These are phyloP conservation scores for Diadophis punctatus DNA, from an alignment of 2,113 vertebrate genomes.

Conservation along the genomic window DNA sequence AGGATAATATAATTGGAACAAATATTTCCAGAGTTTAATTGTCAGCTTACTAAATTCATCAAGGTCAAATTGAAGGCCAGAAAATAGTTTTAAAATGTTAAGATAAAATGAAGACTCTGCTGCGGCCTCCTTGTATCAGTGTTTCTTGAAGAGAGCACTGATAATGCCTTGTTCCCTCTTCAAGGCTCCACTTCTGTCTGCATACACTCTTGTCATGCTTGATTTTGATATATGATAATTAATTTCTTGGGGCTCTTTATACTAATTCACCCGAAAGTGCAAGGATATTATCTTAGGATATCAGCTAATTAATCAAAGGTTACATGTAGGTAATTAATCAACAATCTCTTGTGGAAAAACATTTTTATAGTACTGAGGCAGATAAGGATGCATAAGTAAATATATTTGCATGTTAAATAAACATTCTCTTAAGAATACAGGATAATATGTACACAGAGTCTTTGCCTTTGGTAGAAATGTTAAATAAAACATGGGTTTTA, in stretches of 20 bases:
- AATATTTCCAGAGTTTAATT: not conserved
- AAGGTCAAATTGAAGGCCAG: constrained; percentile 15
- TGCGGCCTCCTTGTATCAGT: not conserved
- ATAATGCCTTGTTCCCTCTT: constrained; percentile 35
- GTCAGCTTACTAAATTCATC: not conserved
- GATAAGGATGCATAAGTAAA: constrained; percentile 24
- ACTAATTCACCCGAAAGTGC: constrained; percentile 70
- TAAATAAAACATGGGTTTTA: not conserved
- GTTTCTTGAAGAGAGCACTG: not conserved
- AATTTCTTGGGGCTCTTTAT: constrained; percentile 64
- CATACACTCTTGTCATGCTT: constrained; percentile 40
- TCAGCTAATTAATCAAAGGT: constrained; percentile 73
- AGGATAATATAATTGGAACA: not conserved
- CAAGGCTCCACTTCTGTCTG: not conserved
- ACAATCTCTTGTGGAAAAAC: constrained; percentile 50
- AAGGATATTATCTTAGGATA: constrained; percentile 67
- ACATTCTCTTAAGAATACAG: not conserved
- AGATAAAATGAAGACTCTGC: constrained; percentile 1
- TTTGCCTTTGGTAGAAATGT: not conserved
- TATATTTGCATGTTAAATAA: constrained; percentile 23
- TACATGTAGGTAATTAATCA: constrained; percentile 66
- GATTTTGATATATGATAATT: constrained; percentile 64
- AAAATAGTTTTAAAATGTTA: not conserved
- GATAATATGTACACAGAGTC: not conserved
- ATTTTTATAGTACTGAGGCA: constrained; percentile 13